A percentile compares a stretch with the other conserved stretches of the same genome.
These are phyloP conservation scores for Characodon lateralis DNA, from an alignment of 2,797 vertebrate genomes.

Conservation along the genomic window DNA sequence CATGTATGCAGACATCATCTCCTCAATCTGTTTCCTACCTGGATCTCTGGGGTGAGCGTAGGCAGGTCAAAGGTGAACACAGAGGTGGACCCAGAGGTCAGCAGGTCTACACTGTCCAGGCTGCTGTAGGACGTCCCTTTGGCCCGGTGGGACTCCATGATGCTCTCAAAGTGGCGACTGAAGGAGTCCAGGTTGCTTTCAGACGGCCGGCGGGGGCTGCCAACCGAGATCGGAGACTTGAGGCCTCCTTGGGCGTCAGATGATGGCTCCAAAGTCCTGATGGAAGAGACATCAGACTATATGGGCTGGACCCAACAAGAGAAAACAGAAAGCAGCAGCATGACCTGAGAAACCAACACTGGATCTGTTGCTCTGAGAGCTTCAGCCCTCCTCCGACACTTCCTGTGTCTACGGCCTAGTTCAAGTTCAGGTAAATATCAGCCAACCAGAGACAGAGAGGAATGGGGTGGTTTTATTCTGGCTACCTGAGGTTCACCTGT, in stretches of 20 bases:
- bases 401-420: too few species aligned
- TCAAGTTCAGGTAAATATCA: too few species aligned
- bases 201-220: conserved; percentile 83
- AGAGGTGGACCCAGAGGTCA: conserved; percentile 90
- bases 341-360: too few species aligned
- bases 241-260: conserved; percentile 65
- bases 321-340: too few species aligned
- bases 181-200: conserved; percentile 88
- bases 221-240: conserved; percentile 88
- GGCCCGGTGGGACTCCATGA: conserved; percentile 95
- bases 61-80: conserved; percentile 94
- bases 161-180: conserved; percentile 96
- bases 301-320: not conserved
- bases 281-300: not conserved
- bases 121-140: conserved; percentile 98
- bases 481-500: too few species aligned
- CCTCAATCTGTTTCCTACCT: conserved; percentile 57
- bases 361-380: too few species aligned
- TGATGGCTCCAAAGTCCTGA: conserved; percentile 29
- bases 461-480: too few species aligned
- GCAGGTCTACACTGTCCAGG: conserved; percentile 90
- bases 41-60: conserved; percentile 86
- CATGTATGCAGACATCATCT: rapidly evolving
- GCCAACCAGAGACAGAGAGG: too few species aligned
- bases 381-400: too few species aligned